Base-by-base conservation (phyloP, 2,888 invertebrate genomes). In the Andrena chrysosceles region DNA sequence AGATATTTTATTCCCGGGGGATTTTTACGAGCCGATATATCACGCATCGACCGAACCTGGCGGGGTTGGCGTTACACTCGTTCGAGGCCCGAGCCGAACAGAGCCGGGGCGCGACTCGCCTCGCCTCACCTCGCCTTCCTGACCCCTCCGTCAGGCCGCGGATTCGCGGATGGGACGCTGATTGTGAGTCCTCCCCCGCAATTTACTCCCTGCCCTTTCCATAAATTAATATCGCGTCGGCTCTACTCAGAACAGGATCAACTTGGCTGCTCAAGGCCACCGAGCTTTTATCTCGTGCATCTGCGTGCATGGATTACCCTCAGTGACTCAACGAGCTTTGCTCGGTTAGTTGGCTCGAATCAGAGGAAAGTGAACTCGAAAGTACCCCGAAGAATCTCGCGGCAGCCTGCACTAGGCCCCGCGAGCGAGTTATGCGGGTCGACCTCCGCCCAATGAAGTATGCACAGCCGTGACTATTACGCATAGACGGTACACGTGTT, bases 1-100 rank as follows among this genome's bases (percentile, higher is more conserved):
- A 92, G 93, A 93, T 93, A 93, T 93, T 93, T 93, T 93, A 93
- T 93, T 93, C 93, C 89, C 90, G 90, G 78, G 42, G 90, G 91
- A 93, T 94, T 94, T 94, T 94, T 93, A 94, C 92, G 93, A 93
- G 93, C 93, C 93, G 93, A 93, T 93, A 94, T 93, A 93, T 94
- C 93, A 94, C 91, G 90, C 91, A 93, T 93, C 93, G 93, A 93
- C 89, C 88, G 77, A 78, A 72, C 75, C 80, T 83, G 67, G 67
- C 88, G 82, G 86, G 81, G 83, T 85, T 88, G 86, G 77, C 77
- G 84, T 78, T 83, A 68, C 72, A 70, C 75, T 62, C 59, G 78
- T 70, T 74, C 70, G 78, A 83, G 75, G 80, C 80, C 42, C 83
- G 64, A 70, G 68, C 79, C 79, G 81, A 83, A 83, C 83, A 76